These are phyloP conservation scores for Achatina immaculata DNA, from an alignment of 1,140 invertebrate species.

Conservation along the genomic window DNA sequence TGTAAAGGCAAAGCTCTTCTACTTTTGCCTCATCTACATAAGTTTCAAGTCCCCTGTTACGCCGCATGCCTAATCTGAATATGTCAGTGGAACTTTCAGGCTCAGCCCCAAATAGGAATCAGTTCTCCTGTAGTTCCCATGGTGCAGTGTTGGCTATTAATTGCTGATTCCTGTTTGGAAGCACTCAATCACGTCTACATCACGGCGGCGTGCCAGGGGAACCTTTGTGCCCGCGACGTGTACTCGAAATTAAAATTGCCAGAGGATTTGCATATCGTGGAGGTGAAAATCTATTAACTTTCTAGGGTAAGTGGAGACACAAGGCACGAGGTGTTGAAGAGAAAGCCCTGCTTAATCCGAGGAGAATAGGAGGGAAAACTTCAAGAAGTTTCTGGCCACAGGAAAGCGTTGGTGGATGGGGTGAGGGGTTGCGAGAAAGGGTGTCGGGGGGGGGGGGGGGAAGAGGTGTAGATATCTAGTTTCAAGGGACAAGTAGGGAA, in stretches of 20 bases:
- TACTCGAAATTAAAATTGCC: not conserved
- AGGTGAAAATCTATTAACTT: slow-evolving; percentile 8
- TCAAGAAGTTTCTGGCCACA: too few species aligned
- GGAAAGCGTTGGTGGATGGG: too few species aligned
- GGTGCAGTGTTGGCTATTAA: not conserved
- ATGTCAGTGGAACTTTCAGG: too few species aligned
- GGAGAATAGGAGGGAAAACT: not conserved
- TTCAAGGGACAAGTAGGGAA: too few species aligned
- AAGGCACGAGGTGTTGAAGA: not conserved
- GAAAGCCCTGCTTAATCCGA: not conserved
- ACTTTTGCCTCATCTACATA: too few species aligned
- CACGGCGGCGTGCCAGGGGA: not conserved
- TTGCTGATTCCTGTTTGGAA: not conserved
- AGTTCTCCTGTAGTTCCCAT: not conserved
- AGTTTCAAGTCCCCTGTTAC: too few species aligned
- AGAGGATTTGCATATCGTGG: not conserved
- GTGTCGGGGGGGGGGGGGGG: too few species aligned
- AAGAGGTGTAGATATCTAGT: too few species aligned
- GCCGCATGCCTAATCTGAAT: too few species aligned
- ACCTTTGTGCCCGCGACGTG: not conserved
- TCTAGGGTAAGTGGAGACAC: not conserved
- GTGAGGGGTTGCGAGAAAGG: too few species aligned
- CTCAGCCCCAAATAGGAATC: too few species aligned
- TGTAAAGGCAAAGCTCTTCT: too few species aligned
- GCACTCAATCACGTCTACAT: not conserved